Conservation (phyloP, 2,888 invertebrate genomes). For the Xylophagus ater region DNA sequence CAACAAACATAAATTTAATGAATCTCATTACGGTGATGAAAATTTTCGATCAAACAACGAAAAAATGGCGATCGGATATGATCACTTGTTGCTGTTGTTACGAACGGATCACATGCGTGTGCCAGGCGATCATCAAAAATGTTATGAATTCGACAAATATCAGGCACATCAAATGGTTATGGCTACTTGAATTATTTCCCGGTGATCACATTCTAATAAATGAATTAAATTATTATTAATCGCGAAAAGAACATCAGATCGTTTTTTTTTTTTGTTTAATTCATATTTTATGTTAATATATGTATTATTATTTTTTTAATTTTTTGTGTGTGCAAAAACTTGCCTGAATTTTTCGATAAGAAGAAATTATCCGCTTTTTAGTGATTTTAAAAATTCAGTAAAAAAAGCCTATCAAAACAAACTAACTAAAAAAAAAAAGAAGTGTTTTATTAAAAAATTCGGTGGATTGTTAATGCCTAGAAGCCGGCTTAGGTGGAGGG, state of each 20-base stretch:
- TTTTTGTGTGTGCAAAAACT: no score
- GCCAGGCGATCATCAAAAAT: conserved; percentile 9
- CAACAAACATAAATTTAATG: no score
- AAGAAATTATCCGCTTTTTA: no score
- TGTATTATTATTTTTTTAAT: no score
- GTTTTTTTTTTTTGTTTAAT: not conserved
- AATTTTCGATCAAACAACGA: conserved; percentile 11
- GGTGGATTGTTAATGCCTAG: conserved; percentile 34
- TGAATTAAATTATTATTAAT: not conserved
- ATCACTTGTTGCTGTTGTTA: conserved; percentile 11
- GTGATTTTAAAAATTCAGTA: no score
- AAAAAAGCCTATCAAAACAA: no score
- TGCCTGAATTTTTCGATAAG: no score
- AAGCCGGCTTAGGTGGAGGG: conserved; percentile 37
- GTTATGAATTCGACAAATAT: conserved; percentile 2
- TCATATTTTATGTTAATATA: not conserved
- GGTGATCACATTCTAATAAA: conserved; percentile 1
- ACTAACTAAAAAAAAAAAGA: no score
- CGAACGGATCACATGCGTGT: conserved; percentile 5
- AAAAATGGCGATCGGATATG: conserved; percentile 15
- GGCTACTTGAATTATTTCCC: conserved; percentile 11
- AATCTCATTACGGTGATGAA: no score
- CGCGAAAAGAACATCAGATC: not conserved
- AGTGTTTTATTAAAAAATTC: no score
- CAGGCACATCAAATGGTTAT: conserved; percentile 14